phyloP scores from a whole-genome alignment of 2,113 vertebrate genomes.

The Rostratula benghalensis region DNA sequence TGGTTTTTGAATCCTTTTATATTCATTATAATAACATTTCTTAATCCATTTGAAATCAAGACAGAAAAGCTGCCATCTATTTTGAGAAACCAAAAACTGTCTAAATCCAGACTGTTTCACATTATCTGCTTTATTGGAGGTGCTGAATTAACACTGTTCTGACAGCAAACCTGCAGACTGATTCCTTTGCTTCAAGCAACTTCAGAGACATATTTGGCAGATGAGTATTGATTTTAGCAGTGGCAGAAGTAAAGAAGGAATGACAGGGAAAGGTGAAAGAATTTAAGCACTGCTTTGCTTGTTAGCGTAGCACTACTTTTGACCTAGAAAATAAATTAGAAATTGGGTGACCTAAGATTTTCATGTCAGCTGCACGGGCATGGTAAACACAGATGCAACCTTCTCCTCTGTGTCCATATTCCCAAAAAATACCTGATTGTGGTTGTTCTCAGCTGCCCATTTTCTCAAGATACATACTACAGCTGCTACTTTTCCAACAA shows the following conservation, averaged over 20 bases:
- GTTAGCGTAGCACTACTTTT: not conserved
- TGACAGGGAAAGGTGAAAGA: not conserved
- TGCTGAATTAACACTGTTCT: conserved; percentile 34
- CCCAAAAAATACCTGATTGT: not conserved
- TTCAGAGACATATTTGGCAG: not conserved
- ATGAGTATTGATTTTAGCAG: not conserved
- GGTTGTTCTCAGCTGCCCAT: not conserved
- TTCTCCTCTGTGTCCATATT: not conserved
- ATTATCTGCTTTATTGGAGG: not conserved
- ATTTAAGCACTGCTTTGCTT: not conserved
- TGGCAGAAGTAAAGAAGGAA: not conserved
- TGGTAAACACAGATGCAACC: not conserved
- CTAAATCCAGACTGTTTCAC: not conserved
- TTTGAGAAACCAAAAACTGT: not conserved
- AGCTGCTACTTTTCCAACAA: not conserved
- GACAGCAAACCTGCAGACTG: not conserved
- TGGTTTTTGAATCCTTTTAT: not conserved
- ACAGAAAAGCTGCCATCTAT: not conserved
- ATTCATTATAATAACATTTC: not conserved
- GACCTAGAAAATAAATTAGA: not conserved
- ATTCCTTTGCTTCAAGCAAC: conserved; percentile 7
- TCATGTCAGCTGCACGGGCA: not conserved
- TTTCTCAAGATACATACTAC: not conserved
- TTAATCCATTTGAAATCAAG: not conserved
- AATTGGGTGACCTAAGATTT: not conserved